Evolutionary conservation across 2,797 vertebrate genomes (phyloP).

Genomic region (Sebastes melanostomus): DNA sequence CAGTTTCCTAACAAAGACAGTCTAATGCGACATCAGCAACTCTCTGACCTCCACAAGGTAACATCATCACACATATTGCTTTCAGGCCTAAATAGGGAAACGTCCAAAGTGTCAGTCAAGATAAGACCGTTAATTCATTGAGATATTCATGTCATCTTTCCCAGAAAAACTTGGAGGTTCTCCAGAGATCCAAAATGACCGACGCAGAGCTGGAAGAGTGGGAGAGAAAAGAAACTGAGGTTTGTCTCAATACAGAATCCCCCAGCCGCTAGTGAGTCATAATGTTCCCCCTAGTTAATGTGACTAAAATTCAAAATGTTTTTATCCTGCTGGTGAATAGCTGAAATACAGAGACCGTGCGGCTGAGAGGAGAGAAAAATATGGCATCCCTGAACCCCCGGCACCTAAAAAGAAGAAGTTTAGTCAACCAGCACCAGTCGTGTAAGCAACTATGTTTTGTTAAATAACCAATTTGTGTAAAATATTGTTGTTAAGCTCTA

Average conservation of each 20-base stretch:
- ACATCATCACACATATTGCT: background rate
- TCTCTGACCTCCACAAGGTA: constrained; percentile 98
- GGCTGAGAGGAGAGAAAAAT: constrained; percentile 96
- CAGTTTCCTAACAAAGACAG: constrained; percentile 97
- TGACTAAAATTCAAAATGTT: background rate
- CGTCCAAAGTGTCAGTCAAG: background rate
- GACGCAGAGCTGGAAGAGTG: constrained; percentile 95
- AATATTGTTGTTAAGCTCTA: background rate
- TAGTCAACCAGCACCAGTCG: constrained; percentile 86
- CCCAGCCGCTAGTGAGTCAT: background rate
- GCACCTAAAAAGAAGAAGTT: constrained; percentile 97
- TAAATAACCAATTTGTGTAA: background rate
- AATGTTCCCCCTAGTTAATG: background rate
- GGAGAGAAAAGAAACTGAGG: constrained; percentile 96
- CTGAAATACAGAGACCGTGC: constrained; percentile 98
- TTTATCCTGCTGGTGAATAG: constrained; percentile 66
- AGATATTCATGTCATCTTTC: background rate
- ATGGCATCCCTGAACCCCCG: constrained; percentile 96
- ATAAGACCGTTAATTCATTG: background rate
- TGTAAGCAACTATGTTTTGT: constrained; percentile 79
- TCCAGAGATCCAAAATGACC: constrained; percentile 87
- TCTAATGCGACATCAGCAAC: constrained; percentile 92
- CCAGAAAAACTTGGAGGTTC: constrained; percentile 98
- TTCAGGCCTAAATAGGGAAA: background rate
- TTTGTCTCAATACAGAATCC: constrained; percentile 45